Evolutionary conservation across 1,140 invertebrate genomes (phyloP).

Genomic region (Apolygus lucorum): DNA sequence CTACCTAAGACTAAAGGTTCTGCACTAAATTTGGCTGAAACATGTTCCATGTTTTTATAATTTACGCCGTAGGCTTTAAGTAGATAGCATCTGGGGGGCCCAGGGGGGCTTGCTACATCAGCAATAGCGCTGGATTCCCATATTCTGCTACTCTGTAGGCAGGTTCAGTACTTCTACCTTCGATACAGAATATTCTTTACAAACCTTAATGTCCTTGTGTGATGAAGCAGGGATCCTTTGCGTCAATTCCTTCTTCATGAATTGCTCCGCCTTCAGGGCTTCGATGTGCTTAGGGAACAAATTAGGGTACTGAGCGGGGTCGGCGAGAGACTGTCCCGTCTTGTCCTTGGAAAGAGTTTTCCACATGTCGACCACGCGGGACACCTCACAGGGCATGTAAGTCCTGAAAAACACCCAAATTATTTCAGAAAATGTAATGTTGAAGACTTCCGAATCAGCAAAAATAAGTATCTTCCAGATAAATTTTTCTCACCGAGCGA

Average conservation of each 20-base stretch:
- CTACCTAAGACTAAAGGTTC: too few relatives aligned
- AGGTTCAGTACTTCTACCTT: not conserved
- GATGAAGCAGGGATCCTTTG: constrained; percentile 45
- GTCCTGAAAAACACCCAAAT: constrained; percentile 49
- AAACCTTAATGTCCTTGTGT: constrained; percentile 40
- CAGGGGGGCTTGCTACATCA: too few relatives aligned
- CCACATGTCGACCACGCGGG: constrained; percentile 74
- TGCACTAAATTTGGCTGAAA: too few relatives aligned
- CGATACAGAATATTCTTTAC: not conserved
- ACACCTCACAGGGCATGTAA: constrained; percentile 86
- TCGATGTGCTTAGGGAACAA: constrained; percentile 82
- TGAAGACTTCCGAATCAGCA: too few relatives aligned
- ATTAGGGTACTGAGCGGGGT: constrained; percentile 93
- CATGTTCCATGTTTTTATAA: too few relatives aligned
- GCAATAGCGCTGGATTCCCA: too few relatives aligned
- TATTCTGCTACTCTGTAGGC: too few relatives aligned
- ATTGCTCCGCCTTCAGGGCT: constrained; percentile 65
- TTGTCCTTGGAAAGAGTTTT: constrained; percentile 55
- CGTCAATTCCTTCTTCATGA: constrained; percentile 46
- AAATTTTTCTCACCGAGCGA: constrained; percentile 53
- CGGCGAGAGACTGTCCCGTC: constrained; percentile 84
- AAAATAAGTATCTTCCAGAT: not conserved
- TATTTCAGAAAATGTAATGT: not conserved
- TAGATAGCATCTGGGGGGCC: too few relatives aligned
- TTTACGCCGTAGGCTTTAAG: too few relatives aligned